Conservation (phyloP, 2,113 vertebrate genomes). For the Oryctolagus cuniculus region DNA sequence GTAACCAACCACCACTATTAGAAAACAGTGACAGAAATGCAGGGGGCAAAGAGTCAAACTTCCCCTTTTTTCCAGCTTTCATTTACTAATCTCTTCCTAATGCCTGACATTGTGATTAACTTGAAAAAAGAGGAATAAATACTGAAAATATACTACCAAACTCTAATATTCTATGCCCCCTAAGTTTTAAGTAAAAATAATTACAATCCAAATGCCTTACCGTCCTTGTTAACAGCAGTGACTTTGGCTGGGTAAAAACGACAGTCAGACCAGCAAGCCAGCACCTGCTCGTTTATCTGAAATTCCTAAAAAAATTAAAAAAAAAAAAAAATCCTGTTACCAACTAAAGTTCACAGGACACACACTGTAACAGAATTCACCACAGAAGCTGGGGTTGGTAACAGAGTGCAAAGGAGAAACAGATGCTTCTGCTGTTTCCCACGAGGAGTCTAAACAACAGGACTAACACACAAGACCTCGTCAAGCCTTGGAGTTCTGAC, state of each 20-base stretch:
- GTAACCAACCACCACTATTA: background rate
- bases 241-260: conserved; percentile 98
- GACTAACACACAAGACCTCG: background rate
- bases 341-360: conserved; percentile 53
- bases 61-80: background rate
- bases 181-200: conserved; percentile 40
- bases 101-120: conserved; percentile 10
- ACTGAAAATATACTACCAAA: conserved; percentile 58
- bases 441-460: background rate
- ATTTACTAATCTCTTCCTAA: conserved; percentile 63
- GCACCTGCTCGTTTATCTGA: conserved; percentile 93
- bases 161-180: background rate
- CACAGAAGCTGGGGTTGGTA: background rate
- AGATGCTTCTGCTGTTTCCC: conserved; percentile 22
- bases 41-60: conserved; percentile 17
- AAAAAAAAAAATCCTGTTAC: conserved; percentile 65
- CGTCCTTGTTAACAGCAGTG: conserved; percentile 95
- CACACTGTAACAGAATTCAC: conserved; percentile 46
- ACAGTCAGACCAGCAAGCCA: conserved; percentile 99
- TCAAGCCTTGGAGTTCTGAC: background rate
- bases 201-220: conserved; percentile 88
- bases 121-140: conserved; percentile 56
- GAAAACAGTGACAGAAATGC: conserved; percentile 48
- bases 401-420: background rate
- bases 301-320: conserved; percentile 91